These are phyloP conservation scores for Myrmophylax atrothorax DNA, from an alignment of 2,113 vertebrate genomes.

Conservation along the genomic window DNA sequence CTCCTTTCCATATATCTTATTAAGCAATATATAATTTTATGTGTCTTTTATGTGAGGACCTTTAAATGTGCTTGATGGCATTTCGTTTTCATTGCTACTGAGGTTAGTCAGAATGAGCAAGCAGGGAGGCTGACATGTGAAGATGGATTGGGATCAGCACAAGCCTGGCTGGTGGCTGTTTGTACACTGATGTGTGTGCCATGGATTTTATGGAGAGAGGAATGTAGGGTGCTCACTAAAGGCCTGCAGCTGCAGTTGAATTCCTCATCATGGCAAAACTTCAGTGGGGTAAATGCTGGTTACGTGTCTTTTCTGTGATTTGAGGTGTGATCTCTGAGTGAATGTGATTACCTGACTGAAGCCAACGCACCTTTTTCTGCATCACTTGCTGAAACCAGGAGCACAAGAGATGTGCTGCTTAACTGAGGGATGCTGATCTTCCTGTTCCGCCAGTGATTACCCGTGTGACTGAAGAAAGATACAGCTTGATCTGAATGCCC, in stretches of 20 bases:
- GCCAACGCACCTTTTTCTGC: neutral
- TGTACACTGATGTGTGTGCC: accelerated
- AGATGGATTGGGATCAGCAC: neutral
- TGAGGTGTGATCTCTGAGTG: neutral
- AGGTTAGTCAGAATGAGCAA: neutral
- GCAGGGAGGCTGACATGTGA: neutral
- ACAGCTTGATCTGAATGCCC: neutral
- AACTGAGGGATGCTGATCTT: neutral
- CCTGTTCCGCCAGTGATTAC: neutral
- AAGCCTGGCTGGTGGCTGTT: neutral
- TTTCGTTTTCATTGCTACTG: neutral
- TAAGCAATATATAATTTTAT: neutral
- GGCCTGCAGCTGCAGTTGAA: neutral
- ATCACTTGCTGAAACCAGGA: neutral
- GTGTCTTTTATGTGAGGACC: neutral
- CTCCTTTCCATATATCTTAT: neutral
- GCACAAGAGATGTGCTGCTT: neutral
- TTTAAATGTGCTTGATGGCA: neutral
- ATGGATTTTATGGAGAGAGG: neutral
- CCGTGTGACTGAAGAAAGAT: neutral
- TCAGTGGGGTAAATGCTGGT: neutral
- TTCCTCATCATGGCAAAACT: neutral
- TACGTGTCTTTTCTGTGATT: neutral
- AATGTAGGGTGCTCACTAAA: accelerated
- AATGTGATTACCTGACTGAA: accelerated